Conservation (phyloP, 2,113 vertebrate genomes). For the Alethe castanea region DNA sequence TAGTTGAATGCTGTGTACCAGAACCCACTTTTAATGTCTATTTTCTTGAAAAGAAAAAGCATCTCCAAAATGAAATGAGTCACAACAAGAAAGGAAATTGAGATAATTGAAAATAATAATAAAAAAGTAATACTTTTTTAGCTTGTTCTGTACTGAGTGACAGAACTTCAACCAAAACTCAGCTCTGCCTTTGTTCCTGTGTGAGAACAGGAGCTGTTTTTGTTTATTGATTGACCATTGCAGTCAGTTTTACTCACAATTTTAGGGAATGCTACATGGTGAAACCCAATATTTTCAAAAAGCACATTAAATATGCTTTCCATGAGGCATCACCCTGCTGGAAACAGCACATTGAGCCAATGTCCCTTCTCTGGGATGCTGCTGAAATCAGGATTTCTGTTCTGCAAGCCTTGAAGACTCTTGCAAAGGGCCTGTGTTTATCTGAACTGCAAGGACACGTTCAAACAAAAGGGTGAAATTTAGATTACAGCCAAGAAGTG, state of each 20-base stretch:
- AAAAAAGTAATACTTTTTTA: background rate
- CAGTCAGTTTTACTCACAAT: background rate
- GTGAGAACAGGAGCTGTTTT: background rate
- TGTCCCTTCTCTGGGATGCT: rapidly evolving
- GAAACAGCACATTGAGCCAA: background rate
- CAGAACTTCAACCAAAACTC: background rate
- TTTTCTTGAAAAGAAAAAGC: background rate
- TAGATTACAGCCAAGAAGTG: background rate
- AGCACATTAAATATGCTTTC: background rate
- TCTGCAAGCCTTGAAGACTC: background rate
- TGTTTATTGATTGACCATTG: rapidly evolving
- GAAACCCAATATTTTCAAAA: background rate
- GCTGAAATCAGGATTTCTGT: background rate
- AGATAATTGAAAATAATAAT: background rate
- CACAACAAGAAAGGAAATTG: background rate
- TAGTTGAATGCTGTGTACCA: background rate
- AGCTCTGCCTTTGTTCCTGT: background rate
- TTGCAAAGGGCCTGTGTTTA: background rate
- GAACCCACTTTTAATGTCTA: background rate
- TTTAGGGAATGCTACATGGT: background rate
- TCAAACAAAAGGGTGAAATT: background rate
- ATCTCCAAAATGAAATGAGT: background rate
- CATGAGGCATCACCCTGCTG: background rate
- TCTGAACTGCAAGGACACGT: background rate
- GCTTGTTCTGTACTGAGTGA: background rate